Evolutionary conservation across 2,797 vertebrate genomes (phyloP).

Genomic region (Xiphorhynchus erythropygius): DNA sequence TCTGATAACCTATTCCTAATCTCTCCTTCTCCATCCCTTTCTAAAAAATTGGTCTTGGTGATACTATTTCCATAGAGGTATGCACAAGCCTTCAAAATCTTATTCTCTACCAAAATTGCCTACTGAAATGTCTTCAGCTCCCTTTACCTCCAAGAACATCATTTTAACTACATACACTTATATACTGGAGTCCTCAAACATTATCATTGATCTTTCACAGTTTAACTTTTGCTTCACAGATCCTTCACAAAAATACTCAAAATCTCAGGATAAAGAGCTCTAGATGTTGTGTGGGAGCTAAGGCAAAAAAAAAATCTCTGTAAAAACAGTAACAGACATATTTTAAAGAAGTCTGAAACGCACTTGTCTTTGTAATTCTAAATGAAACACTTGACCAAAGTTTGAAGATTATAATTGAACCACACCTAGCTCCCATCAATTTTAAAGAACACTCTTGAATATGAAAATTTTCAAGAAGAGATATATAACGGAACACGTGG

Average conservation of each 20-base stretch:
- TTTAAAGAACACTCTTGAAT: not conserved
- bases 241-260: not conserved
- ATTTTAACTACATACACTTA: not conserved
- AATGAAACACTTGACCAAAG: not conserved
- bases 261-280: not conserved
- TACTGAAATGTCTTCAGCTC: not conserved
- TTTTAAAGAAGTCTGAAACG: not conserved
- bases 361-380: not conserved
- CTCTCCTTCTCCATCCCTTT: not conserved
- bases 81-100: not conserved
- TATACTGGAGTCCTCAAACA: not conserved
- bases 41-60: not conserved
- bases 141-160: not conserved
- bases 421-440: not conserved
- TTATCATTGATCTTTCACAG: not conserved
- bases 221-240: not conserved
- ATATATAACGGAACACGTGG: fast-evolving
- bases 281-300: not conserved
- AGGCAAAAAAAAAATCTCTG: not conserved
- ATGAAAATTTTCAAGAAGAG: not conserved
- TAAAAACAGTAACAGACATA: not conserved
- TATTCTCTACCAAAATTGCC: not conserved
- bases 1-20: not conserved
- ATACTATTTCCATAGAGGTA: not conserved
- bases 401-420: not conserved